Evolutionary conservation across 2,113 vertebrate species (phyloP), one percentile per base, ranked within the genome.

Genomic region (Grus americana): DNA sequence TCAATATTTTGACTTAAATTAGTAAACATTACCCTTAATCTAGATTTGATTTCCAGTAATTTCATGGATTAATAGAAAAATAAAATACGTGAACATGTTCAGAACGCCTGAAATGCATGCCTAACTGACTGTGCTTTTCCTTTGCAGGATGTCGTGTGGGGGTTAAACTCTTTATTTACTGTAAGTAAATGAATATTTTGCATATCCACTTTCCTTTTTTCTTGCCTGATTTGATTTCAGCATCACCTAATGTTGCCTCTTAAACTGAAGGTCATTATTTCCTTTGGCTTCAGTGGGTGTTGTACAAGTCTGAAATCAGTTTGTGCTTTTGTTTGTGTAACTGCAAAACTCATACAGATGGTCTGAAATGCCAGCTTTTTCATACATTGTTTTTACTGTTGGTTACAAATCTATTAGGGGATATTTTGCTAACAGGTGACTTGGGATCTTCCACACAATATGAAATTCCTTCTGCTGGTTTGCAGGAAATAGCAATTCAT

Each of bases 141-240:
- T 92, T 98, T 98, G 46, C 94, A 99, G 99, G 99, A 99, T 93
- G 99, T 99, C 63, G 99, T 99, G 67, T 99, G 99, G 99, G 99
- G 99, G 91, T 97, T 99, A 96, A 99, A 99, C 97, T 99, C 99
- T 24, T 98, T 99, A 97, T 99, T 99, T 98, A 99, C 99, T 86
- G 99, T 99, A 98, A 99, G 99, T 99, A 97, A 92, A 91, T 40
- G 2, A 74, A 40, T 84, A 32, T 80, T 52, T 90, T 88, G 6
- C 24, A 29, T 36, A 19, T 17, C 12, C 10, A 5, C 19, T 57
- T 82, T 12, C 4, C 5, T 76, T 84, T 84, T 71, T 61, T 13
- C 23, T 17, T 90, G 44, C 12, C 29, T 90, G 10, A 1, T 79
- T 72, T 49, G 15, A 49, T 79, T 90, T 91, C 52, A 54, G 88